These are phyloP conservation scores for Limenitis camilla DNA, from an alignment of 2,888 invertebrate species.

Conservation along the genomic window DNA sequence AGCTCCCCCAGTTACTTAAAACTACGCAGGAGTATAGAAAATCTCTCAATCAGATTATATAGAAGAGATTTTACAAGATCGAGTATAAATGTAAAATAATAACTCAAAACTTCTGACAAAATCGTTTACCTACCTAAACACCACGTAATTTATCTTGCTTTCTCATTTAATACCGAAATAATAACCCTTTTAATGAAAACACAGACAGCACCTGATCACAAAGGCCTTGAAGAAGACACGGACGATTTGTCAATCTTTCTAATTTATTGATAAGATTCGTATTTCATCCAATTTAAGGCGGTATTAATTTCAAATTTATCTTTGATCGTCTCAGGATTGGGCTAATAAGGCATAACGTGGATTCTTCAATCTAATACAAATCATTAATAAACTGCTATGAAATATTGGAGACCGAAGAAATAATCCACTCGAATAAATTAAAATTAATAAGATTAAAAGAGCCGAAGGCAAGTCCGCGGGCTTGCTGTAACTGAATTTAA, in stretches of 20 bases:
- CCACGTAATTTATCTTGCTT: not conserved
- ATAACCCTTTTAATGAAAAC: constrained; percentile 2
- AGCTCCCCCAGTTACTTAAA: too few species aligned
- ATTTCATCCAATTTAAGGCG: constrained; percentile 14
- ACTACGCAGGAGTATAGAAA: too few species aligned
- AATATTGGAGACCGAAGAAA: constrained; percentile 55
- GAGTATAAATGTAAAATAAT: not conserved
- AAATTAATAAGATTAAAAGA: constrained; percentile 71
- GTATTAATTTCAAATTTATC: constrained; percentile 11
- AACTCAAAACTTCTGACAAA: not conserved
- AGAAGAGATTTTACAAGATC: too few species aligned
- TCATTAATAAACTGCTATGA: constrained; percentile 24
- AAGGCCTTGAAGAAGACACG: constrained; percentile 5
- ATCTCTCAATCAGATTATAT: too few species aligned
- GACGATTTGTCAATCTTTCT: constrained; percentile 16
- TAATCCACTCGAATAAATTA: constrained; percentile 69
- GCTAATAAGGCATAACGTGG: constrained; percentile 14
- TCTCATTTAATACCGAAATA: constrained; percentile 3
- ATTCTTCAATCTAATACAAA: constrained; percentile 21
- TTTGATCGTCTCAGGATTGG: constrained; percentile 8
- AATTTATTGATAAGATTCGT: constrained; percentile 18
- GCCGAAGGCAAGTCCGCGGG: constrained; percentile 46
- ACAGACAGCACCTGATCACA: constrained; percentile 4
- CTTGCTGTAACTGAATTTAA: constrained; percentile 61
- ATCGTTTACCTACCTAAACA: not conserved